Conservation (phyloP, 2,797 vertebrate genomes). For the Lepilemur septentrionalis region DNA sequence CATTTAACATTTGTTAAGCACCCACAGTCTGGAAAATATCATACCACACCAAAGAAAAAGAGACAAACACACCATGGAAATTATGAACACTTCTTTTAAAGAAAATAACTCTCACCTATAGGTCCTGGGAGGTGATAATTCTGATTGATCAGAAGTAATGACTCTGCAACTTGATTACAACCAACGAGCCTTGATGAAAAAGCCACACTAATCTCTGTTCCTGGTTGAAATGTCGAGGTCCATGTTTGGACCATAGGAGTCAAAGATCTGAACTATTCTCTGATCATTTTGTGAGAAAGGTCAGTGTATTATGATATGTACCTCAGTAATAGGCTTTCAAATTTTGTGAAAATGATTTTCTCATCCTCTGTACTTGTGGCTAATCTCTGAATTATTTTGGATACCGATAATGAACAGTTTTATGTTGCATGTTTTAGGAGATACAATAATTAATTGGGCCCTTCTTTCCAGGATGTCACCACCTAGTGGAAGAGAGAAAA, state of each 20-base stretch:
- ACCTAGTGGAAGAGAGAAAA: constrained; percentile 36
- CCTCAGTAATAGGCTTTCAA: constrained; percentile 29
- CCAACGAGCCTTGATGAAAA: constrained; percentile 35
- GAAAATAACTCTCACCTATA: constrained; percentile 65
- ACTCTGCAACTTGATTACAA: constrained; percentile 49
- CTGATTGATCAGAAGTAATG: constrained; percentile 60
- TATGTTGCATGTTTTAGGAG: neutral
- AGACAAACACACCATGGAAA: constrained; percentile 42
- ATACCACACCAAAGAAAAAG: constrained; percentile 45
- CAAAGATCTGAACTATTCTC: constrained; percentile 58
- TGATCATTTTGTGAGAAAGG: constrained; percentile 51
- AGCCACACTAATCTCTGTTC: constrained; percentile 21
- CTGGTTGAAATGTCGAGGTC: constrained; percentile 57
- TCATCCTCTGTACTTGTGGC: neutral
- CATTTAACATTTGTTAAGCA: constrained; percentile 66
- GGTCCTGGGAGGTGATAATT: constrained; percentile 41
- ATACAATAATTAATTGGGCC: neutral
- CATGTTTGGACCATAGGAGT: constrained; percentile 43
- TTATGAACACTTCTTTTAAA: constrained; percentile 45
- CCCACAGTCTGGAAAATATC: constrained; percentile 35
- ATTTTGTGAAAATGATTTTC: constrained; percentile 52
- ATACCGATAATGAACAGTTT: neutral
- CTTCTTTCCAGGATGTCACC: neutral
- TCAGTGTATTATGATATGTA: constrained; percentile 42
- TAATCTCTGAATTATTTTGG: constrained; percentile 38